Percentiles rank a stretch among this genome's conserved stretches.
Conservation (phyloP, 2,113 vertebrate genomes). For the Lepisosteus osseus region DNA sequence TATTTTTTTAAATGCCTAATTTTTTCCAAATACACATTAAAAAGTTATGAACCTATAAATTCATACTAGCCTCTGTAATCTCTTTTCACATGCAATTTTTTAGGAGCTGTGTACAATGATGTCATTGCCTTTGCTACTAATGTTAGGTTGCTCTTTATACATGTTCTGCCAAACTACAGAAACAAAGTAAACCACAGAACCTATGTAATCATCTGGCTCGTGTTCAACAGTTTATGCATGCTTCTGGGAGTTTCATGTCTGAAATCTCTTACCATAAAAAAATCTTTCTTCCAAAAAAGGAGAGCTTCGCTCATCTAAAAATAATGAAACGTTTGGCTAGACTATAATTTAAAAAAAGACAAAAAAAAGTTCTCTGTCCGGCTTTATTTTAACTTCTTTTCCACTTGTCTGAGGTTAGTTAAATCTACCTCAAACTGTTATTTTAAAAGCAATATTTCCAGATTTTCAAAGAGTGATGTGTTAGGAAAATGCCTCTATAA, state of each 20-base stretch:
- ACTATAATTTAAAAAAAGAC: conserved; percentile 49
- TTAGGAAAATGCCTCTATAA: conserved; percentile 11
- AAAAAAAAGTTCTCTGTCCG: conserved; percentile 24
- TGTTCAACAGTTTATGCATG: conserved; percentile 37
- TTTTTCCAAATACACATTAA: conserved; percentile 24
- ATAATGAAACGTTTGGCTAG: conserved; percentile 46
- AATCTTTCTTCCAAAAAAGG: conserved; percentile 66
- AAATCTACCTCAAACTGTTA: conserved; percentile 37
- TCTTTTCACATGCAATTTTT: conserved; percentile 13
- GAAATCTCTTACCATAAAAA: conserved; percentile 48
- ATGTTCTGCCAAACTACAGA: conserved; percentile 36
- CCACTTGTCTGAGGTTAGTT: conserved; percentile 32
- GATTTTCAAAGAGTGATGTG: conserved; percentile 23
- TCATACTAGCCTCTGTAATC: conserved; percentile 38
- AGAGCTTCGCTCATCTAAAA: conserved; percentile 31
- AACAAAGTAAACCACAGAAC: conserved; percentile 36
- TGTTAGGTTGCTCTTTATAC: conserved; percentile 20
- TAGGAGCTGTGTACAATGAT: conserved; percentile 28
- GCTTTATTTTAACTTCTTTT: conserved; percentile 30
- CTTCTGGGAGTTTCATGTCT: conserved; percentile 39
- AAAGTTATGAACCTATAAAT: conserved; percentile 39
- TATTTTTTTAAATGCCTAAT: conserved; percentile 21
- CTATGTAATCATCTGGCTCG: neutral
- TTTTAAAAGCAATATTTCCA: conserved; percentile 19
- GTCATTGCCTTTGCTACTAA: conserved; percentile 42